Conservation (phyloP, 1,140 invertebrate genomes). For the Stratiolaelaps scimitus region DNA sequence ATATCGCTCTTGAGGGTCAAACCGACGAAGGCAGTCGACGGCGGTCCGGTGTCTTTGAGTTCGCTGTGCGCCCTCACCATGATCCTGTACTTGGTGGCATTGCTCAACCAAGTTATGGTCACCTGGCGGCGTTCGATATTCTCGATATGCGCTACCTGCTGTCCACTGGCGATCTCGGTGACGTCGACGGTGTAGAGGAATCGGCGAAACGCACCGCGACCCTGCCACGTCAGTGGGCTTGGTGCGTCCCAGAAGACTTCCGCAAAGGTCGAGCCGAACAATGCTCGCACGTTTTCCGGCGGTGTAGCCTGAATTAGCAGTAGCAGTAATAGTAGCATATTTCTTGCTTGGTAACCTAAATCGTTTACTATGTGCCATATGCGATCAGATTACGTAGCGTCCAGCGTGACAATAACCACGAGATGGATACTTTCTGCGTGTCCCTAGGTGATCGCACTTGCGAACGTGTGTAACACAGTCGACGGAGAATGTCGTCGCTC, state of each 20-base stretch:
- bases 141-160: constrained; percentile 39
- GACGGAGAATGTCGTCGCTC: too few species aligned
- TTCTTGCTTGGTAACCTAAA: too few species aligned
- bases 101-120: constrained; percentile 53
- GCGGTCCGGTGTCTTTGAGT: constrained; percentile 57
- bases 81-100: constrained; percentile 60
- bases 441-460: too few species aligned
- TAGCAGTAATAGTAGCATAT: too few species aligned
- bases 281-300: constrained; percentile 20
- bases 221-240: constrained; percentile 12
- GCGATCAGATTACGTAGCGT: too few species aligned
- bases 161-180: constrained; percentile 45
- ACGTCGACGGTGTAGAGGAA: constrained; percentile 42
- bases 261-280: constrained; percentile 19
- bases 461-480: too few species aligned
- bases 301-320: constrained; percentile 1
- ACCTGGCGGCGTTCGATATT: constrained; percentile 47
- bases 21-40: constrained; percentile 51
- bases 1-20: constrained; percentile 44
- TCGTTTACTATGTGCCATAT: too few species aligned
- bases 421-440: too few species aligned
- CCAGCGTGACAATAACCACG: too few species aligned
- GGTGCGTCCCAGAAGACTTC: constrained; percentile 28
- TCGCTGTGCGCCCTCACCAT: constrained; percentile 60
- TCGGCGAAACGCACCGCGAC: background rate